Conservation (phyloP, 2,888 invertebrate genomes). For the Diarsia mendica region DNA sequence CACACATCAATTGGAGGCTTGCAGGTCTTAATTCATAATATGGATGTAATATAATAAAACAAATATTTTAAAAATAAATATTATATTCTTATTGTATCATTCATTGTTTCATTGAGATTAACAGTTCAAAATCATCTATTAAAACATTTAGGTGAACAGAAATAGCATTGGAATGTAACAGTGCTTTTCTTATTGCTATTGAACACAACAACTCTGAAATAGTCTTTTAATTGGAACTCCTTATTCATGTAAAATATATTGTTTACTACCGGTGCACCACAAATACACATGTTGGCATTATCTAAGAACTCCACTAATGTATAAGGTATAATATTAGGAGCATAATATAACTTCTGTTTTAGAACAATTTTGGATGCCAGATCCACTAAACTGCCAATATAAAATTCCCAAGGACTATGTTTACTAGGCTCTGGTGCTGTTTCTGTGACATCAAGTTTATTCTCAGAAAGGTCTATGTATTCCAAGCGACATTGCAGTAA, state of each 20-base stretch:
- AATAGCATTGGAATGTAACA: conserved; percentile 91
- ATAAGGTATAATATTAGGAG: conserved; percentile 89
- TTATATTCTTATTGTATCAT: conserved; percentile 49
- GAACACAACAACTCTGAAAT: conserved; percentile 82
- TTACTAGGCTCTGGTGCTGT: conserved; percentile 48
- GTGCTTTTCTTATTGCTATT: conserved; percentile 77
- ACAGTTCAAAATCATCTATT: conserved; percentile 56
- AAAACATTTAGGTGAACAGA: conserved; percentile 90
- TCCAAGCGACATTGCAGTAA: conserved; percentile 89
- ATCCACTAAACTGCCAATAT: conserved; percentile 89
- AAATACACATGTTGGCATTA: conserved; percentile 91
- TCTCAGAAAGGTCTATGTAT: conserved; percentile 90
- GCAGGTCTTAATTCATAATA: conserved; percentile 80
- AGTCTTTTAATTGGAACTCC: conserved; percentile 81
- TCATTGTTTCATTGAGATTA: conserved; percentile 39
- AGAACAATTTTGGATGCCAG: conserved; percentile 89
- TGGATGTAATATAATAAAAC: conserved; percentile 38
- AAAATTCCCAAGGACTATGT: conserved; percentile 79
- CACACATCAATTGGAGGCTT: conserved; percentile 90
- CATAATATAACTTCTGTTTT: conserved; percentile 88
- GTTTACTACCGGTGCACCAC: conserved; percentile 88
- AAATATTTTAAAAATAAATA: conserved; percentile 48
- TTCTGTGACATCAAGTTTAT: conserved; percentile 83
- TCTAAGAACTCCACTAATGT: conserved; percentile 91
- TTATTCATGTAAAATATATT: conserved; percentile 74